Evolutionary conservation across 35 echinoderm and acorn worm genomes (phyloP).

Genomic region (Apostichopus californicus): DNA sequence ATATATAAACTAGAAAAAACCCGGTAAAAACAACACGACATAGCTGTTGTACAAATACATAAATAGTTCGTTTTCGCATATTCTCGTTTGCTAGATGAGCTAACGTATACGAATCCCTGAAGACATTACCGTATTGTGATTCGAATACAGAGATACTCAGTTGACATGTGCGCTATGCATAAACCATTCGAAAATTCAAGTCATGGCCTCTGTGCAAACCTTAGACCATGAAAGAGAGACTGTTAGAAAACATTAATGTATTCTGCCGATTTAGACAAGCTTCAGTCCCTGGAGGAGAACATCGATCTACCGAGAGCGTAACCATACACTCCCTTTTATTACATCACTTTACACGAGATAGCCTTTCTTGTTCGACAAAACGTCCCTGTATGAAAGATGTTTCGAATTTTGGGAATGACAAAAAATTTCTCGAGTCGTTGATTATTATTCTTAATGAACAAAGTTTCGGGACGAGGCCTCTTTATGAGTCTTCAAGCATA

Average conservation of each 20-base stretch:
- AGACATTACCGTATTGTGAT: too few species aligned
- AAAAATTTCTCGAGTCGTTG: not conserved
- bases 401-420: constrained; percentile 18
- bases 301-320: constrained; percentile 18
- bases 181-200: not conserved
- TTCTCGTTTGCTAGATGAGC: too few species aligned
- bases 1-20: too few species aligned
- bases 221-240: not conserved
- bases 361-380: constrained; percentile 20
- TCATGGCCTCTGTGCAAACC: not conserved
- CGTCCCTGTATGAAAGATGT: not conserved
- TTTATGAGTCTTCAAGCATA: not conserved
- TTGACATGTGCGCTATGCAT: not conserved
- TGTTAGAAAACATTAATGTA: constrained; percentile 37
- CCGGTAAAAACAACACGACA: too few species aligned
- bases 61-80: too few species aligned
- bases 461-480: not conserved
- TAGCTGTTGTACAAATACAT: too few species aligned
- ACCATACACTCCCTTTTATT: not conserved
- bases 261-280: constrained; percentile 13
- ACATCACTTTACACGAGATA: constrained; percentile 9
- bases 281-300: not conserved
- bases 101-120: too few species aligned
- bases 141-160: too few species aligned
- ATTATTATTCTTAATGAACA: constrained; percentile 9